Evolutionary conservation across 2,113 vertebrate species (phyloP), one percentile per base, ranked within the genome.

Genomic region (Phasianus colchicus): DNA sequence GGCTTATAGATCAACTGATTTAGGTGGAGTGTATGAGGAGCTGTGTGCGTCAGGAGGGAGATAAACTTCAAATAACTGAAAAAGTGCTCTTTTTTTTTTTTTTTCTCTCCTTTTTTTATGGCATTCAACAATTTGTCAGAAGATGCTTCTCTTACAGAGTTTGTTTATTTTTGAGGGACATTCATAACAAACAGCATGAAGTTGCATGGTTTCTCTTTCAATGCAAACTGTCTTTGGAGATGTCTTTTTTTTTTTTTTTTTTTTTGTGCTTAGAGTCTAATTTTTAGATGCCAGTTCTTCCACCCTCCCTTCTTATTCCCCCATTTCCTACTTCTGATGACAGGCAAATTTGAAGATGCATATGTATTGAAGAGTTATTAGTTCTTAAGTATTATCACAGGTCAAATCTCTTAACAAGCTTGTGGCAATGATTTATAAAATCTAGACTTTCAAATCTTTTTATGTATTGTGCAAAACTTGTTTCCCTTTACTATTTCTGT

Each of bases 1-100:
- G 15, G 21, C 1, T 43, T 61, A 70, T 0, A 73, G 18, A 20
- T 15, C 0, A 0, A 32, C 30, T 40, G 2, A 6, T 21, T 34
- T 2, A 16, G 13, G 5, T 66, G 8, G 38, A 5, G 7, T 18
- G 32, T 47, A 20, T 19, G 50, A 3, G 10, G 4, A 1, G 0
- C 1, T 36, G 14, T 18, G 25, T 70, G n/a, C 19, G 12, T 71
- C 27, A 30, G 1, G 2, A 3, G 5, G 1, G 3, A 73, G n/a
- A 24, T 21, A 76, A 76, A 2, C 14, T 69, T 38, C 13, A 48
- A 38, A 57, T 48, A 72, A 6, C 20, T 63, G 32, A 45, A 50
- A 64, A 83, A 57, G 8, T 30, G 6, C 6, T 76, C 70, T n/a
- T n/a, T n/a, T 43, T 42, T 42, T 43, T 43, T 43, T 43, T 15